A percentile compares a stretch with the other conserved stretches of the same genome.
phyloP scores from a whole-genome alignment of 1,140 invertebrate species.

The Drosophila ambigua region DNA sequence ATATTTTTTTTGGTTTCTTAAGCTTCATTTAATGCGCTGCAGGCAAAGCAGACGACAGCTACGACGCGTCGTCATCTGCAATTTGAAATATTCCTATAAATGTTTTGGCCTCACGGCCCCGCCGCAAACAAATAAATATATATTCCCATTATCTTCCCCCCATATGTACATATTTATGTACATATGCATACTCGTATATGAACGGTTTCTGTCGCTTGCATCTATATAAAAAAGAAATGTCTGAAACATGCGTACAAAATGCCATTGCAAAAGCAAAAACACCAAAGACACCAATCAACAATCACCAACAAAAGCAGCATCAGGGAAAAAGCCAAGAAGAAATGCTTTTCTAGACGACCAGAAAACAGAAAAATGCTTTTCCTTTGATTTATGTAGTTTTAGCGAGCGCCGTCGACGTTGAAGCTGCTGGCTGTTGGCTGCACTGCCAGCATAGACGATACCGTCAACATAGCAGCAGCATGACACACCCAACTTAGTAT shows the following conservation, averaged over 20 bases:
- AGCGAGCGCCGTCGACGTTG: constrained; percentile 52
- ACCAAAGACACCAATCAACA: constrained; percentile 54
- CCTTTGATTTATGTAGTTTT: constrained; percentile 76
- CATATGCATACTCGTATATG: constrained; percentile 28
- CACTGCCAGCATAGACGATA: constrained; percentile 20
- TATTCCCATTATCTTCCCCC: too few relatives aligned
- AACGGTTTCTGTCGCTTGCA: constrained; percentile 73
- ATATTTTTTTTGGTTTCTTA: constrained; percentile 31
- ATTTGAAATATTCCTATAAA: constrained; percentile 74
- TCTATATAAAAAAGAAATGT: constrained; percentile 63
- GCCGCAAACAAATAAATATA: constrained; percentile 40
- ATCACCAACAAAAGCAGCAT: constrained; percentile 44
- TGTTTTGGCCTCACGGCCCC: constrained; percentile 70
- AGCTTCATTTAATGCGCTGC: constrained; percentile 58
- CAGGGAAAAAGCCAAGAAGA: constrained; percentile 35
- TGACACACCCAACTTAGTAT: constrained; percentile 44
- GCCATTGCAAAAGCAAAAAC: constrained; percentile 55
- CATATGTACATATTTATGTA: neutral
- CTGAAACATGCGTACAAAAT: constrained; percentile 77
- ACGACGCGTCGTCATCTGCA: constrained; percentile 50
- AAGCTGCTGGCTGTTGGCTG: neutral
- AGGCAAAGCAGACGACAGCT: constrained; percentile 14
- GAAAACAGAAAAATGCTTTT: constrained; percentile 71
- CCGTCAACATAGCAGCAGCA: constrained; percentile 28
- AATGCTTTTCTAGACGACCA: constrained; percentile 42